Evolutionary conservation across 2,888 invertebrate species (phyloP), one percentile per base, ranked within the genome.

Genomic region (Coronaproctus castanopsis): DNA sequence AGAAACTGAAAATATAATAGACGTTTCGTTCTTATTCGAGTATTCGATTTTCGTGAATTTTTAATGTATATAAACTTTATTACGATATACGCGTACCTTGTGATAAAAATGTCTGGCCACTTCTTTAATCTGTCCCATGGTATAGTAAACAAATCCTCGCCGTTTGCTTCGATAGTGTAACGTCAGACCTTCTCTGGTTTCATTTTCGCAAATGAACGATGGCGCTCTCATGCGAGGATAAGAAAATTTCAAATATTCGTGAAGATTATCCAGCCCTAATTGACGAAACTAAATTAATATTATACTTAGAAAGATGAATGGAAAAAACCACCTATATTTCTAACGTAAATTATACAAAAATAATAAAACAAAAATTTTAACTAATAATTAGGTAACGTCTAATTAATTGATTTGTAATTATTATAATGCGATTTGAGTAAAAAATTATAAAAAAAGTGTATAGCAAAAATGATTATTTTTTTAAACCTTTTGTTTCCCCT

Each of bases 121-220:
- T 78, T 86, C 88, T 70, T 87, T 78, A 64, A 95, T 92, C 73
- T 93, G 93, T 2, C 95, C 96, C 85, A 93, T 93, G 3, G 95
- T 92, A 70, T 97, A 97, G 72, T 90, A 90, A 3, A 95, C 85
- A 71, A 92, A 96, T 0, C 96, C 96, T 63, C 88, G 79, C 63
- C 96, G 76, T 71, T 91, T 92, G 66, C 91, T 92, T 58, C 92
- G 78, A 72, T 93, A 93, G 73, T 96, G 96, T 61, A 97, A 76
- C 0, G 91, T 91, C 63, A 97, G 75, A 0, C 96, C 96, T 68
- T 87, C 85, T 59, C 86, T 78, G 0, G 90, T 88, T 72, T 97
- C 96, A 69, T 92, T 90, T 72, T 95, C 95, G 69, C 93, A 93
- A 67, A 93, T 95, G 71, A 97, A 97, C 58, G 92, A 92, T 0